These are phyloP conservation scores for Riptortus pedestris DNA, from an alignment of 1,140 invertebrate genomes.

Conservation along the genomic window DNA sequence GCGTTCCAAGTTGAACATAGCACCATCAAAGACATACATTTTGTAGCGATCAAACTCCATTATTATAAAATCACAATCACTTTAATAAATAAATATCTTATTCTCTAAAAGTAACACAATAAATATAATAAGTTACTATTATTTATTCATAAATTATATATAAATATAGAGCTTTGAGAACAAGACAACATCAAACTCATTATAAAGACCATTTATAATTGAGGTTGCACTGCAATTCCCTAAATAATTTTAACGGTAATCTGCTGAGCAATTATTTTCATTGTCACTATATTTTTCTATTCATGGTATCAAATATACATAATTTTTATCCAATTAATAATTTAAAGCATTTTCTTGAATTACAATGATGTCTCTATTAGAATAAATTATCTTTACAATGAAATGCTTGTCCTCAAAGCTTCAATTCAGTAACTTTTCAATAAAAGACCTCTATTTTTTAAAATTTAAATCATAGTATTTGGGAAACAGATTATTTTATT, in stretches of 20 bases:
- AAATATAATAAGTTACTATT: not conserved
- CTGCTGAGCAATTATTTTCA: not conserved
- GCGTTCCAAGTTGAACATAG: constrained; percentile 20
- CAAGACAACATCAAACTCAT: not conserved
- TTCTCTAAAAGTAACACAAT: constrained; percentile 11
- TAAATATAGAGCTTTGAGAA: not conserved
- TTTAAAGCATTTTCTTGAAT: not conserved
- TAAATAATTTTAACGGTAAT: not conserved
- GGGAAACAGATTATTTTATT: not conserved
- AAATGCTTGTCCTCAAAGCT: not conserved
- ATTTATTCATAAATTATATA: constrained; percentile 9
- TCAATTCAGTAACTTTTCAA: constrained; percentile 4
- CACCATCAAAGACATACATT: constrained; percentile 18
- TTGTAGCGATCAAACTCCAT: constrained; percentile 18
- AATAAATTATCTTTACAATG: not conserved
- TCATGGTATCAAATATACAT: not conserved
- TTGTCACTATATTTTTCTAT: not conserved
- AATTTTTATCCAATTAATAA: not conserved
- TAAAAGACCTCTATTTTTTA: constrained; percentile 1
- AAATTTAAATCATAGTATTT: not conserved
- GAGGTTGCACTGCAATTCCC: not conserved
- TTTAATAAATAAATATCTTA: constrained; percentile 17
- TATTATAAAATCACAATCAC: constrained; percentile 12
- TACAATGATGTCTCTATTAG: not conserved
- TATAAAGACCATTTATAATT: not conserved